Evolutionary conservation across 2,888 invertebrate genomes (phyloP).

Genomic region (Sinhomidia bicolor): DNA sequence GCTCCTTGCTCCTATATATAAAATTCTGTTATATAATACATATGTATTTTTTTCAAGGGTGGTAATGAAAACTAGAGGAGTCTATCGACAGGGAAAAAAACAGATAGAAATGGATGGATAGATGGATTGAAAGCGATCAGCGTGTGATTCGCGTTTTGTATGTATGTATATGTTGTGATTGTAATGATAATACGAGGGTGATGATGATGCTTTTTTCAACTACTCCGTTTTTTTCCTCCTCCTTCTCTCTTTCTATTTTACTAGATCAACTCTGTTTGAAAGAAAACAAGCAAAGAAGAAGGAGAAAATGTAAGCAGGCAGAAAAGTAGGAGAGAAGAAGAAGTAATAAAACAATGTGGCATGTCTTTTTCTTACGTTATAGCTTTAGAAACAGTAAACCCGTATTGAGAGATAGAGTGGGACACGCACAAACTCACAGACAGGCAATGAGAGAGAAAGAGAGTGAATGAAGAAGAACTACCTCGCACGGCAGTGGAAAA

Average conservation of each 20-base stretch:
- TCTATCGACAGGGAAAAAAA: background rate
- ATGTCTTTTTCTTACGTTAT: conserved; percentile 28
- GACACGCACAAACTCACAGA: conserved; percentile 31
- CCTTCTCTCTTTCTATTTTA: background rate
- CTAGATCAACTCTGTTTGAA: background rate
- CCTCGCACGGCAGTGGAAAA: conserved; percentile 53
- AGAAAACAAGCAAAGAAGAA: background rate
- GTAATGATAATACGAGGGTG: conserved; percentile 29
- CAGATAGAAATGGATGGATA: background rate
- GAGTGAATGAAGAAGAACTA: conserved; percentile 33
- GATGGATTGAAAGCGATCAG: conserved; percentile 23
- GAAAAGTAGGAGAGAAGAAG: background rate
- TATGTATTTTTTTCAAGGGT: conserved; percentile 1
- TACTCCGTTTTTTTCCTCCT: background rate
- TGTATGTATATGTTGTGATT: conserved; percentile 29
- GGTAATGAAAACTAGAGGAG: background rate
- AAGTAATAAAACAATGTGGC: conserved; percentile 30
- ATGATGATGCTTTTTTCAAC: conserved; percentile 11
- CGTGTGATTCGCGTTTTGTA: conserved; percentile 29
- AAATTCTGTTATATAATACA: background rate
- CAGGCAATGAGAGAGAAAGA: background rate
- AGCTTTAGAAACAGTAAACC: conserved; percentile 6
- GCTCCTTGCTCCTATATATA: background rate
- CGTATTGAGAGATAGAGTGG: conserved; percentile 2
- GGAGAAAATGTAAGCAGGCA: background rate